Evolutionary conservation across 2,888 invertebrate species (phyloP).

Genomic region (Conomelus anceps): DNA sequence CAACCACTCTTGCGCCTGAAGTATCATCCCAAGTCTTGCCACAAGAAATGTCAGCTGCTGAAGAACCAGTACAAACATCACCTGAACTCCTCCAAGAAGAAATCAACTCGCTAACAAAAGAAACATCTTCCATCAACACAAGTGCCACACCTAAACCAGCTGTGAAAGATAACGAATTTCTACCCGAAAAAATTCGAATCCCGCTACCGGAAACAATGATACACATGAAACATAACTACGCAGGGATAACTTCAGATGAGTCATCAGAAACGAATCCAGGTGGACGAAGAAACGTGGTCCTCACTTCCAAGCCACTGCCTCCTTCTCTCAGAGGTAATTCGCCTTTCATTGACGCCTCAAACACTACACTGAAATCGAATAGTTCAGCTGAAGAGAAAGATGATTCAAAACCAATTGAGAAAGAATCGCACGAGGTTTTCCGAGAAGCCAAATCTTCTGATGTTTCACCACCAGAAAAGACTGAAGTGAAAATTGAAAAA

Average conservation of each 20-base stretch:
- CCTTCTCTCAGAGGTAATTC: slow-evolving; percentile 33
- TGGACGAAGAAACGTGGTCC: slow-evolving; percentile 9
- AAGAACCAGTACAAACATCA: slow-evolving; percentile 31
- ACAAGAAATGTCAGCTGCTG: slow-evolving; percentile 33
- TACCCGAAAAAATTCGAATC: not conserved
- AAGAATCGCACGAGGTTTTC: slow-evolving; percentile 32
- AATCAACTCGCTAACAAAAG: not conserved
- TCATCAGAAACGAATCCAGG: slow-evolving; percentile 10
- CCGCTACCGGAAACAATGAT: not conserved
- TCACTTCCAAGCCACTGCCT: slow-evolving; percentile 32
- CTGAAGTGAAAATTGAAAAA: slow-evolving; percentile 12
- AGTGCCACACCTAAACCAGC: not conserved
- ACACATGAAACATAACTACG: not conserved
- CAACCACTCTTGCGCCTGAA: slow-evolving; percentile 18
- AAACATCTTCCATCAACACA: not conserved
- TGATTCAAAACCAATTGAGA: slow-evolving; percentile 28
- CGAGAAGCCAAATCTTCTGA: slow-evolving; percentile 28
- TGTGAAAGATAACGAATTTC: not conserved
- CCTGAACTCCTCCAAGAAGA: slow-evolving; percentile 2
- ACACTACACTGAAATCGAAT: slow-evolving; percentile 5
- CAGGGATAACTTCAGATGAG: slow-evolving; percentile 6
- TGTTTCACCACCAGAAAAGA: slow-evolving; percentile 27
- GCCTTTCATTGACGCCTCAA: slow-evolving; percentile 27
- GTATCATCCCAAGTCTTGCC: slow-evolving; percentile 22
- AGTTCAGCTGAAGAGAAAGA: slow-evolving; percentile 24